phyloP scores from a whole-genome alignment of 1,140 invertebrate genomes.

The Tetramorium parvispinum region DNA sequence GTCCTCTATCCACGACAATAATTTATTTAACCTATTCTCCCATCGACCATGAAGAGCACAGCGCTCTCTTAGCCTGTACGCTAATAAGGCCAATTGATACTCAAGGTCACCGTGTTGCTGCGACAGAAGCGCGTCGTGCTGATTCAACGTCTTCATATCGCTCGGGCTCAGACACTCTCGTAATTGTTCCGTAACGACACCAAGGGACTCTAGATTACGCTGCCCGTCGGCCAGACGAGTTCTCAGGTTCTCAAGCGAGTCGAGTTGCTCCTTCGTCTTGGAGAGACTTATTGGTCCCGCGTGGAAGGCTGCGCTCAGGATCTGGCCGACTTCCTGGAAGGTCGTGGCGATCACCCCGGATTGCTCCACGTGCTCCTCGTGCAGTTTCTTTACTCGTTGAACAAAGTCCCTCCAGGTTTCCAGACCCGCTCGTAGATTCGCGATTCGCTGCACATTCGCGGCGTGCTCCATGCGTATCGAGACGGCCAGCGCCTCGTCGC shows the following conservation, averaged over 20 bases:
- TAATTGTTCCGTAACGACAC: slow-evolving; percentile 92
- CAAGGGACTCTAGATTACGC: slow-evolving; percentile 88
- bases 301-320: slow-evolving; percentile 84
- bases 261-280: slow-evolving; percentile 82
- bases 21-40: slow-evolving; percentile 88
- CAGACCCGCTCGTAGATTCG: slow-evolving; percentile 91
- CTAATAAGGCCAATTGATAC: slow-evolving; percentile 91
- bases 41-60: slow-evolving; percentile 90
- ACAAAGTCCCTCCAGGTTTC: slow-evolving; percentile 93
- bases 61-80: slow-evolving; percentile 91
- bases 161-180: slow-evolving; percentile 93
- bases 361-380: slow-evolving; percentile 87
- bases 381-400: slow-evolving; percentile 87
- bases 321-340: slow-evolving; percentile 87
- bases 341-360: slow-evolving; percentile 86
- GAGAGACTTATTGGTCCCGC: slow-evolving; percentile 65
- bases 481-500: slow-evolving; percentile 91
- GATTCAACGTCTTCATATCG: slow-evolving; percentile 94
- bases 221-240: slow-evolving; percentile 87
- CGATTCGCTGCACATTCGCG: slow-evolving; percentile 90
- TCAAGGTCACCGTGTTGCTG: slow-evolving; percentile 93
- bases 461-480: slow-evolving; percentile 93
- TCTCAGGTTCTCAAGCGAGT: slow-evolving; percentile 87
- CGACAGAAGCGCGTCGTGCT: slow-evolving; percentile 90
- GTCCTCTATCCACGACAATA: slow-evolving; percentile 90